Evolutionary conservation across 2,113 vertebrate genomes (phyloP).

Genomic region (Sinocyclocheilus grahami): DNA sequence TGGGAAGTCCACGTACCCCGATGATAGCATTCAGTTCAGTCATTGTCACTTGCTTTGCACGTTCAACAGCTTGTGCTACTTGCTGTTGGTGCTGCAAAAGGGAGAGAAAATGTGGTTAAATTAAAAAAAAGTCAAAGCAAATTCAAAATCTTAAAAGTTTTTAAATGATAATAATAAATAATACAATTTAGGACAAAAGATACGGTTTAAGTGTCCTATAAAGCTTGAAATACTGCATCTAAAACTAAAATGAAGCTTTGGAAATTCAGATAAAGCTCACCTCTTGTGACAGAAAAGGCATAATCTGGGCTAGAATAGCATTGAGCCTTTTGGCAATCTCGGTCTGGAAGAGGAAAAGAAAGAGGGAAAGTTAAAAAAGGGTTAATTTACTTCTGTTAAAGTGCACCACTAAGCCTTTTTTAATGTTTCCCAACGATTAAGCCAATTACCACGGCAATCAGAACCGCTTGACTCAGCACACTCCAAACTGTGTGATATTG

Average conservation of each 20-base stretch:
- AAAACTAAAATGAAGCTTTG: conserved; percentile 93
- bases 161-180: background rate
- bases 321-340: conserved; percentile 98
- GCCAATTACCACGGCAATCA: conserved; percentile 81
- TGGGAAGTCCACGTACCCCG: conserved; percentile 99
- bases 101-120: conserved; percentile 66
- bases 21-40: conserved; percentile 99
- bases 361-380: conserved; percentile 61
- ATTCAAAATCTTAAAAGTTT: conserved; percentile 98
- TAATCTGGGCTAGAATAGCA: conserved; percentile 96
- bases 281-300: conserved; percentile 99
- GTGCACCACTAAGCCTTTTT: conserved; percentile 61
- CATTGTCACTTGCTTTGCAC: conserved; percentile 98
- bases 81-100: conserved; percentile 92
- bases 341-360: conserved; percentile 80
- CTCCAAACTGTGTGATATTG: conserved; percentile 82
- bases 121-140: conserved; percentile 79
- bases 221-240: conserved; percentile 78
- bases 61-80: conserved; percentile 96
- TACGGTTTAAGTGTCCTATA: too few relatives aligned
- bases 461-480: conserved; percentile 80
- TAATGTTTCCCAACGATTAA: conserved; percentile 78
- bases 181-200: conserved; percentile 81
- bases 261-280: conserved; percentile 92
- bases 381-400: conserved; percentile 53